Conservation (phyloP, 2,797 vertebrate species). For the Sciaenops ocellatus region DNA sequence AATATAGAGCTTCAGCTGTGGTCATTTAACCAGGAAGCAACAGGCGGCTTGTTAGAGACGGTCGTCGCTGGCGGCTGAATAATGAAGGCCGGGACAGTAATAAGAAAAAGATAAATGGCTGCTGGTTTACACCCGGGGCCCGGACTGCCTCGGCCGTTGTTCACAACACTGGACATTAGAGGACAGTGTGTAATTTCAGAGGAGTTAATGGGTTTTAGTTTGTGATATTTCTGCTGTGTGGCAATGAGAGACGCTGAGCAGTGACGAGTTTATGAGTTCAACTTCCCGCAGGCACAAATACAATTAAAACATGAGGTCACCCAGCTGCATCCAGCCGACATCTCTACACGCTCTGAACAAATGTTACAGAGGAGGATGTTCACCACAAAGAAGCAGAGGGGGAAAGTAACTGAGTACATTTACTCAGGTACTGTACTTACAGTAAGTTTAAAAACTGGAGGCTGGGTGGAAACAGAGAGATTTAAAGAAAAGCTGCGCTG, state of each 20-base stretch:
- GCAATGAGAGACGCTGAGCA: slow-evolving; percentile 15
- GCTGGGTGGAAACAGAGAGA: no score
- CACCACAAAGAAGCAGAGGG: no score
- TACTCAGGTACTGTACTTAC: no score
- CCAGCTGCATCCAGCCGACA: no score
- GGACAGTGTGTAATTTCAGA: slow-evolving; percentile 41
- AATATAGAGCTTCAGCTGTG: slow-evolving; percentile 69
- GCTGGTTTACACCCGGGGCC: slow-evolving; percentile 25
- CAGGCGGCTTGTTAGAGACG: slow-evolving; percentile 36
- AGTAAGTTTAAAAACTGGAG: no score
- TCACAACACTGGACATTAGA: slow-evolving; percentile 26
- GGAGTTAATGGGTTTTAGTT: slow-evolving; percentile 39
- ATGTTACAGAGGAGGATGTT: no score
- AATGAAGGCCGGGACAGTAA: slow-evolving; percentile 54
- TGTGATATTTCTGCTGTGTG: slow-evolving; percentile 32
- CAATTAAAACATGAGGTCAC: slow-evolving; percentile 15
- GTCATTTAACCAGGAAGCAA: slow-evolving; percentile 53
- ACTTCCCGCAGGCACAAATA: not conserved
- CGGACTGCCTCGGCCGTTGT: not conserved
- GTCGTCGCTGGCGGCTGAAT: slow-evolving; percentile 41
- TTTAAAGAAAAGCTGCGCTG: no score
- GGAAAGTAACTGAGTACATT: no score
- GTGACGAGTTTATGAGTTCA: slow-evolving; percentile 3
- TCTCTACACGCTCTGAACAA: no score
- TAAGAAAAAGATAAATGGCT: slow-evolving; percentile 64